A percentile compares a stretch with the other conserved stretches of the same genome.
Evolutionary conservation across 2,113 vertebrate species (phyloP).

Genomic region (Furnarius figulus): DNA sequence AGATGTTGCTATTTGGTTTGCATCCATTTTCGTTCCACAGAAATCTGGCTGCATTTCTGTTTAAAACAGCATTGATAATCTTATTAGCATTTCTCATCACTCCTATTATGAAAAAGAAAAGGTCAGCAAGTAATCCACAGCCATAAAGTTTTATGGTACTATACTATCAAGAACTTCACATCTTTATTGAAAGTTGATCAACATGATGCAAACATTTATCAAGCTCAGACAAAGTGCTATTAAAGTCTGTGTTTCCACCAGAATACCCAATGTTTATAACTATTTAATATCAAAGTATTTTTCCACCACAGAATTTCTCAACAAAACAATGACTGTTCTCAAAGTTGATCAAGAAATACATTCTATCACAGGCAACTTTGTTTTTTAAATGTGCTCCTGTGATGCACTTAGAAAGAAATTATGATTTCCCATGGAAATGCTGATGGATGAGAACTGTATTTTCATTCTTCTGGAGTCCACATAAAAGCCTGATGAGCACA

Average conservation of each 20-base stretch:
- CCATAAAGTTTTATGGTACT: constrained; percentile 53
- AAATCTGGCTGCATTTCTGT: constrained; percentile 18
- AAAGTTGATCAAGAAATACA: background rate
- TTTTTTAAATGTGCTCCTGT: background rate
- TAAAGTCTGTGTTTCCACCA: background rate
- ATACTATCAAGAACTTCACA: background rate
- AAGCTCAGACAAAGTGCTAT: background rate
- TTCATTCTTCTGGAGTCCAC: background rate
- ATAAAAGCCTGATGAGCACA: background rate
- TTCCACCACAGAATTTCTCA: background rate
- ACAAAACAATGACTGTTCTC: background rate
- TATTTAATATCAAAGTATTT: background rate
- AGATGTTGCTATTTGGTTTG: background rate
- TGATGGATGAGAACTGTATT: background rate
- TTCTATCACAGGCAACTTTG: background rate
- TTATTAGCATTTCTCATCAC: background rate
- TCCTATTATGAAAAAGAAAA: background rate
- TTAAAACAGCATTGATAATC: background rate
- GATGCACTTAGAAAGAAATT: background rate
- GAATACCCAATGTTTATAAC: background rate
- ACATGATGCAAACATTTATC: background rate
- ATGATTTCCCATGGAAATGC: background rate
- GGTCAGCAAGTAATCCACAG: constrained; percentile 23
- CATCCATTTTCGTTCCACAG: constrained; percentile 4
- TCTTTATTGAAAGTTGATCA: background rate